A percentile compares a stretch with the other conserved stretches of the same genome.
Evolutionary conservation across 2,888 invertebrate genomes (phyloP).

Genomic region (Plutella xylostella): DNA sequence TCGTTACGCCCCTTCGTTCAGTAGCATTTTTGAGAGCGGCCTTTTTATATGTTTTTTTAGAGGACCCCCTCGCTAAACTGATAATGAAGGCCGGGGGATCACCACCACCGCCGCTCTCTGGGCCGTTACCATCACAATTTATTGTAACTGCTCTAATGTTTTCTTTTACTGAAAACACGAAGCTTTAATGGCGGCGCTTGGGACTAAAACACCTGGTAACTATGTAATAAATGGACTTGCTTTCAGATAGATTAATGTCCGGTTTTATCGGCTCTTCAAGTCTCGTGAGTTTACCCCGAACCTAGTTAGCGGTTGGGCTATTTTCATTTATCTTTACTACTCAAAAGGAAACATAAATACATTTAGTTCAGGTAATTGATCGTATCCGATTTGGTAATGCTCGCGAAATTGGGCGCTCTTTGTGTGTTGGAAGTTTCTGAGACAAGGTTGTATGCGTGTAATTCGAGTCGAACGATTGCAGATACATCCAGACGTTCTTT

Average conservation of each 20-base stretch:
- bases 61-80: slow-evolving; percentile 56
- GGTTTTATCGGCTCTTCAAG: too few species aligned
- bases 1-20: slow-evolving; percentile 62
- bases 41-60: slow-evolving; percentile 45
- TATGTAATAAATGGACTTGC: not conserved
- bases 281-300: too few species aligned
- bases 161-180: slow-evolving; percentile 46
- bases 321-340: too few species aligned
- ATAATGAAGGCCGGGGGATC: slow-evolving; percentile 50
- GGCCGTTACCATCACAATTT: slow-evolving; percentile 55
- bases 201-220: slow-evolving; percentile 43
- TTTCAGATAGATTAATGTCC: not conserved
- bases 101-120: slow-evolving; percentile 34
- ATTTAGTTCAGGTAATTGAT: too few species aligned
- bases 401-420: too few species aligned
- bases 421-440: too few species aligned
- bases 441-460: too few species aligned
- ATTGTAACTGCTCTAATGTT: slow-evolving; percentile 50
- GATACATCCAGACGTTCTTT: too few species aligned
- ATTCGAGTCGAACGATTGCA: too few species aligned
- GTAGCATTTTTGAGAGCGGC: slow-evolving; percentile 48
- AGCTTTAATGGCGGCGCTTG: slow-evolving; percentile 44
- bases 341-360: too few species aligned
- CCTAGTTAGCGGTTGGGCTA: too few species aligned
- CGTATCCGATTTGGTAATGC: too few species aligned